Percentiles rank a stretch among this genome's conserved stretches.
phyloP scores from a whole-genome alignment of 2,797 vertebrate genomes.

The Mus minutoides region DNA sequence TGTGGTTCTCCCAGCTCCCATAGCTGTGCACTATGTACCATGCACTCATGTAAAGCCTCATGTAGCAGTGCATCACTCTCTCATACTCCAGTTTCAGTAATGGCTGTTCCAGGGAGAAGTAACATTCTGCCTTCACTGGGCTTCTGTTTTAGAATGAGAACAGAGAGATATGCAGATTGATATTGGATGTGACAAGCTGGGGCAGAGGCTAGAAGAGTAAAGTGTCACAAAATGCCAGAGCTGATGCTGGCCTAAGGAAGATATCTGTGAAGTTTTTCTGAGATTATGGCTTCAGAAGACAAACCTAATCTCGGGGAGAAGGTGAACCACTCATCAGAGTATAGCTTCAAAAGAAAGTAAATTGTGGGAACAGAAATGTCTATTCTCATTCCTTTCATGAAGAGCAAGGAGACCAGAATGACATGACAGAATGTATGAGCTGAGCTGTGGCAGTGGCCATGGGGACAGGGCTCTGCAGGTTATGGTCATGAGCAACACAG shows the following conservation, averaged over 20 bases:
- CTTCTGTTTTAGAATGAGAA: neutral
- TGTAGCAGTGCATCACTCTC: neutral
- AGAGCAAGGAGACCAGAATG: neutral
- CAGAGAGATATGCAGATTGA: neutral
- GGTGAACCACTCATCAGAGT: too few relatives aligned
- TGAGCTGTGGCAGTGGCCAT: too few relatives aligned
- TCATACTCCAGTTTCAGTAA: neutral
- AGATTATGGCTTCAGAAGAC: neutral
- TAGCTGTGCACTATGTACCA: neutral
- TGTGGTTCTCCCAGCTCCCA: neutral
- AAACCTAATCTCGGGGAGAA: neutral
- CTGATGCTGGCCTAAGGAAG: neutral
- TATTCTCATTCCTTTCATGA: neutral
- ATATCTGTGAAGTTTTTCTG: neutral
- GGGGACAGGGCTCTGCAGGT: too few relatives aligned
- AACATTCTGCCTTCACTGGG: neutral
- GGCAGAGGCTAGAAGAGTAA: neutral
- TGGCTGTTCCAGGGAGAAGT: neutral
- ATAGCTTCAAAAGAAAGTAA: too few relatives aligned
- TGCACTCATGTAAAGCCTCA: neutral
- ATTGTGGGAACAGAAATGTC: neutral
- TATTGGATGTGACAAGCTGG: neutral
- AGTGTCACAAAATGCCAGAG: neutral
- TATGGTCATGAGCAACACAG: neutral
- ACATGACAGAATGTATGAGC: neutral